A percentile compares a stretch with the other conserved stretches of the same genome.
These are phyloP conservation scores for Diabrotica undecimpunctata DNA, from an alignment of 1,140 invertebrate genomes.

Conservation along the genomic window DNA sequence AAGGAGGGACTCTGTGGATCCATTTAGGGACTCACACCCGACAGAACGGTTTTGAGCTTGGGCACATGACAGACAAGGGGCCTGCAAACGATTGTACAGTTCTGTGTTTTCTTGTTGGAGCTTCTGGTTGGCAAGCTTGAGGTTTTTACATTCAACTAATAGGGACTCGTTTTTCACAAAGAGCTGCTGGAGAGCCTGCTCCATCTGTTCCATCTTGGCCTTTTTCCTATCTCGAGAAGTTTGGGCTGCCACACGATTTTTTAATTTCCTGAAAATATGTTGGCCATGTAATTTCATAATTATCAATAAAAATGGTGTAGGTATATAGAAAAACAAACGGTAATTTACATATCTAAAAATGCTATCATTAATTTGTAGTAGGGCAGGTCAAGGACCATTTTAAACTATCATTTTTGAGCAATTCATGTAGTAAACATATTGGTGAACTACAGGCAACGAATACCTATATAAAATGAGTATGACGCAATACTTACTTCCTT, in stretches of 20 bases:
- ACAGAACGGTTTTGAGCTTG: constrained; percentile 49
- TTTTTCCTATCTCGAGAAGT: constrained; percentile 96
- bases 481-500: constrained; percentile 64
- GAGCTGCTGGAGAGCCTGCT: constrained; percentile 64
- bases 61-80: constrained; percentile 50
- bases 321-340: too few species aligned
- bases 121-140: constrained; percentile 63
- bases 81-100: constrained; percentile 53
- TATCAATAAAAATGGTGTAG: too few species aligned
- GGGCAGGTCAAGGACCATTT: too few species aligned
- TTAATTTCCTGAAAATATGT: constrained; percentile 75
- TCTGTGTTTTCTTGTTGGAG: constrained; percentile 61
- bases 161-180: constrained; percentile 63
- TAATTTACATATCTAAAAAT: too few species aligned
- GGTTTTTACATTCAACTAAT: constrained; percentile 59
- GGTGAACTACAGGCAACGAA: too few species aligned
- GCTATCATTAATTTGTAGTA: too few species aligned
- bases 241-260: constrained; percentile 96
- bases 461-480: too few species aligned
- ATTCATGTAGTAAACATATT: too few species aligned
- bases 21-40: constrained; percentile 57
- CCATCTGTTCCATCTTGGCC: constrained; percentile 84
- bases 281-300: too few species aligned
- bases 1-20: constrained; percentile 80
- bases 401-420: too few species aligned